These are phyloP conservation scores for Calameuta idolon DNA, from an alignment of 2,888 invertebrate species.

Conservation along the genomic window DNA sequence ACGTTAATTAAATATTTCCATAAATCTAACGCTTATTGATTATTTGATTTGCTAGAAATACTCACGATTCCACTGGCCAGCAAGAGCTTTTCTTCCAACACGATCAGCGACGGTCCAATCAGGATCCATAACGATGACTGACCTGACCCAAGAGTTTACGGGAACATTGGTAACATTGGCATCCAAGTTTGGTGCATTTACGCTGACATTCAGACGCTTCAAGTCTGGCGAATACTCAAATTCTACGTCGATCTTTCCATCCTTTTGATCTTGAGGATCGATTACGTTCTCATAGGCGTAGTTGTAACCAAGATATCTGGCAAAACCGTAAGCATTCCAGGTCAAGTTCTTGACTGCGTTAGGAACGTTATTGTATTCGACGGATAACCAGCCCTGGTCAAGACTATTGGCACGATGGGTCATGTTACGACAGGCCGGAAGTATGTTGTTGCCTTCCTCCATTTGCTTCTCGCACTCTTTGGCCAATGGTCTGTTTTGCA, in stretches of 20 bases:
- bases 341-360: slow-evolving; percentile 66
- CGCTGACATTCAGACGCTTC: slow-evolving; percentile 66
- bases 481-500: slow-evolving; percentile 67
- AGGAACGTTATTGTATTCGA: slow-evolving; percentile 70
- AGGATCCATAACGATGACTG: slow-evolving; percentile 69
- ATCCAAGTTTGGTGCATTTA: slow-evolving; percentile 66
- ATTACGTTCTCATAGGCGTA: slow-evolving; percentile 69
- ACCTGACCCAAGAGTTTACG: slow-evolving; percentile 62
- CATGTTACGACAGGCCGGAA: slow-evolving; percentile 72
- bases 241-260: slow-evolving; percentile 68
- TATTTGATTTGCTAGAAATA: slow-evolving; percentile 32
- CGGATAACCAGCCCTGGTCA: slow-evolving; percentile 69
- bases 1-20: not conserved
- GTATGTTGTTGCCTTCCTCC: slow-evolving; percentile 70
- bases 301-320: slow-evolving; percentile 68
- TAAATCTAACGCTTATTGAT: not conserved
- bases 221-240: slow-evolving; percentile 68
- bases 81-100: slow-evolving; percentile 60
- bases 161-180: slow-evolving; percentile 67
- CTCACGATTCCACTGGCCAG: slow-evolving; percentile 72
- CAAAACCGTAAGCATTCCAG: slow-evolving; percentile 67
- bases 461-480: slow-evolving; percentile 68
- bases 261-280: slow-evolving; percentile 55
- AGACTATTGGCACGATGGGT: slow-evolving; percentile 70
- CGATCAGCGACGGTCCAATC: slow-evolving; percentile 61